A percentile compares a stretch with the other conserved stretches of the same genome.
Evolutionary conservation across 2,113 vertebrate genomes (phyloP).

Genomic region (Columbina picui): DNA sequence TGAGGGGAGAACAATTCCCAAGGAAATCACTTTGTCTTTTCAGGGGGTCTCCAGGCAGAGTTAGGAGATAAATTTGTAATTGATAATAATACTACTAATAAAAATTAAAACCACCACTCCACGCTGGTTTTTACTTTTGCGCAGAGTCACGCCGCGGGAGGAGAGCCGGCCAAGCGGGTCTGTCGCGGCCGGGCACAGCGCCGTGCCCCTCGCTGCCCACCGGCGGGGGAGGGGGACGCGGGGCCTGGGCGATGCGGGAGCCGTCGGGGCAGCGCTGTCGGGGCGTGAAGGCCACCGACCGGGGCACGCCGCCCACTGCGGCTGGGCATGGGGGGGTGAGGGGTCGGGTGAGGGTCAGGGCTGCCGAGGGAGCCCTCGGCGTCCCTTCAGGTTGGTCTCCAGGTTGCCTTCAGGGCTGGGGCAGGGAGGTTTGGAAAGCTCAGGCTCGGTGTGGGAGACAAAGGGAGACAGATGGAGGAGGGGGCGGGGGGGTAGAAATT

Average conservation of each 20-base stretch:
- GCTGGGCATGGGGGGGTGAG: too few species aligned
- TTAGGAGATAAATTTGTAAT: neutral
- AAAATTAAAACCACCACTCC: neutral
- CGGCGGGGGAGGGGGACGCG: neutral
- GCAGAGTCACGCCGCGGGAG: neutral
- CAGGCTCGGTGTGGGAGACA: neutral
- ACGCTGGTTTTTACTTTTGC: neutral
- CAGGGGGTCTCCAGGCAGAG: neutral
- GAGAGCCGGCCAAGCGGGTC: neutral
- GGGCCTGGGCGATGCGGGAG: neutral
- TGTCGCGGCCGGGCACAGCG: neutral
- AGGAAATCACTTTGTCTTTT: neutral
- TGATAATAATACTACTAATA: neutral
- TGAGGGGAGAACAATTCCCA: neutral
- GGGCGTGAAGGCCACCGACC: neutral
- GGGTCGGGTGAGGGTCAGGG: neutral
- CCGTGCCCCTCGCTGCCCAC: neutral
- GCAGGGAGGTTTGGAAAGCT: neutral
- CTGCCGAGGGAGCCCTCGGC: neutral
- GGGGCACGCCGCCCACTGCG: rapidly evolving
- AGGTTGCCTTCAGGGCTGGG: neutral
- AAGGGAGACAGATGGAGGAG: neutral
- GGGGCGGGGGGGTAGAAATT: too few species aligned
- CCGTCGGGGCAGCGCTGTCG: neutral
- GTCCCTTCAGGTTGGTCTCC: neutral